These are phyloP conservation scores for Brachypodius melanocephalos DNA, from an alignment of 2,113 vertebrate genomes.

Conservation along the genomic window DNA sequence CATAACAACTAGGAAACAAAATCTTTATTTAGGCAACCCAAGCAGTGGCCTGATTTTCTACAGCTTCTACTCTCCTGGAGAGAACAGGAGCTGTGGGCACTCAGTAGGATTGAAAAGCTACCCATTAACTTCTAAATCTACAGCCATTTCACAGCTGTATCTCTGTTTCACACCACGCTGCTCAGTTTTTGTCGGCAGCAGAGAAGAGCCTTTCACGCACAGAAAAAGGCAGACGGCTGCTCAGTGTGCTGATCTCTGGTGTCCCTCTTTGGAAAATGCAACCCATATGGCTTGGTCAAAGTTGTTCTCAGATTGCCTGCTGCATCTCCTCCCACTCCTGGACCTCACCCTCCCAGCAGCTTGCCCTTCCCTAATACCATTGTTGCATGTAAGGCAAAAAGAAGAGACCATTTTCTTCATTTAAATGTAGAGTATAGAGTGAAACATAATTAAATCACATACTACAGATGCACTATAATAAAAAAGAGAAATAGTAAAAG, in stretches of 20 bases:
- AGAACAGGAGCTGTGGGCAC: not conserved
- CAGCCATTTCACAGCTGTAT: constrained; percentile 6
- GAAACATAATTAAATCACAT: constrained; percentile 59
- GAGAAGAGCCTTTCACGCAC: not conserved
- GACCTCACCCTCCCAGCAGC: not conserved
- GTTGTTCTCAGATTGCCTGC: not conserved
- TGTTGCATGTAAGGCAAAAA: not conserved
- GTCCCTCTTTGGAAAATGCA: not conserved
- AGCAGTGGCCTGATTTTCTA: constrained; percentile 10
- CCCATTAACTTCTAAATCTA: constrained; percentile 27
- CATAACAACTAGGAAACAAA: not conserved
- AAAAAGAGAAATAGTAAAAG: constrained; percentile 57
- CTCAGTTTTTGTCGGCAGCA: not conserved
- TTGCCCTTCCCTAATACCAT: not conserved
- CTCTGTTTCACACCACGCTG: not conserved
- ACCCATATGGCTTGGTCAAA: not conserved
- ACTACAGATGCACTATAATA: constrained; percentile 52
- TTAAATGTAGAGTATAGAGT: constrained; percentile 39
- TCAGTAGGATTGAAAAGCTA: not conserved
- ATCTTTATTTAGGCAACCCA: constrained; percentile 25
- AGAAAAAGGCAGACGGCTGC: not conserved
- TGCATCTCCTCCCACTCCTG: not conserved
- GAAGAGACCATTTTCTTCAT: not conserved
- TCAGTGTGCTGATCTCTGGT: not conserved
- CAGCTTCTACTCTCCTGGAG: not conserved